Conservation (phyloP, 2,113 vertebrate genomes). For the Parotia lawesii region DNA sequence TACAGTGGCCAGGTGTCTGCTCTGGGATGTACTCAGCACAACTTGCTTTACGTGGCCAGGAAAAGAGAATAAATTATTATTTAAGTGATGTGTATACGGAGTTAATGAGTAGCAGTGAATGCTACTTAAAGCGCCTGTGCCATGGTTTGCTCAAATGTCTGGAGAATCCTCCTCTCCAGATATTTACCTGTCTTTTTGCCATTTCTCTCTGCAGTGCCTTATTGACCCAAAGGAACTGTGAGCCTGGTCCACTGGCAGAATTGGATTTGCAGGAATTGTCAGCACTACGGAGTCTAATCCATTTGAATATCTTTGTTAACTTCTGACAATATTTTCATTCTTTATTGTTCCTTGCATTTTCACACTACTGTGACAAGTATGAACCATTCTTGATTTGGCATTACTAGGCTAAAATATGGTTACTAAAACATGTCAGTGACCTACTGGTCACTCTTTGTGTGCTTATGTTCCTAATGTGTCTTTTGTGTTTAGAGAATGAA, state of each 20-base stretch:
- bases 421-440: neutral
- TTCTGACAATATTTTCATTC: neutral
- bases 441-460: neutral
- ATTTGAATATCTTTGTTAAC: neutral
- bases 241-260: neutral
- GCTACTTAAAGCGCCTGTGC: neutral
- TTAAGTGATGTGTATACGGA: neutral
- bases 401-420: neutral
- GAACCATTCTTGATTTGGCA: neutral
- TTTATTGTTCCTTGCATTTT: neutral
- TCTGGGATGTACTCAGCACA: neutral
- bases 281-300: neutral
- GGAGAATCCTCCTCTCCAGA: neutral
- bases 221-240: accelerated
- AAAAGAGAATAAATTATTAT: neutral
- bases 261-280: neutral
- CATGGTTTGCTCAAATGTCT: neutral
- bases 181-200: neutral
- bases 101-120: neutral
- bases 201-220: neutral
- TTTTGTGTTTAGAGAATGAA: neutral
- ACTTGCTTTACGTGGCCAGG: neutral
- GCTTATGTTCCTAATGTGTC: neutral
- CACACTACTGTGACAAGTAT: neutral
- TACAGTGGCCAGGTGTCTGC: neutral